phyloP scores from a whole-genome alignment of 1,140 invertebrate species.

The Drosophila pallidifrons region DNA sequence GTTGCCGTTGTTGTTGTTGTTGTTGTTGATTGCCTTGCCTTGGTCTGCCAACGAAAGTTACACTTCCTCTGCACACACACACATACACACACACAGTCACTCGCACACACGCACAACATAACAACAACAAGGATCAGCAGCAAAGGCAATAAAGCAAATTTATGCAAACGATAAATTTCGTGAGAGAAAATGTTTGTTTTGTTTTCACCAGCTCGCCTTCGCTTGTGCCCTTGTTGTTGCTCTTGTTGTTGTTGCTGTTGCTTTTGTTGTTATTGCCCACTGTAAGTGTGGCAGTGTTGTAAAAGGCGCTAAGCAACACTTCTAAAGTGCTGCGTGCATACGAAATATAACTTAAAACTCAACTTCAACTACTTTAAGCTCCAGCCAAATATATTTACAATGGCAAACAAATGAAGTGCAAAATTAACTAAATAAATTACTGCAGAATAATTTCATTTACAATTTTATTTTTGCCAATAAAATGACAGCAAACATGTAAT shows the following conservation, averaged over 20 bases:
- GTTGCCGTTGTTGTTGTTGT: conserved; percentile 31
- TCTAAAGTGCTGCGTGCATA: conserved; percentile 28
- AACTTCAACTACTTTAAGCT: not conserved
- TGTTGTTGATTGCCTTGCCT: conserved; percentile 56
- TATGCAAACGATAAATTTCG: conserved; percentile 84
- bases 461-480: not conserved
- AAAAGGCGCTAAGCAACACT: conserved; percentile 64
- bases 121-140: conserved; percentile 45
- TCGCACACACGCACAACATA: conserved; percentile 17
- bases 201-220: conserved; percentile 55
- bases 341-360: not conserved
- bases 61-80: conserved; percentile 64
- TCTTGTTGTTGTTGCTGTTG: conserved; percentile 13
- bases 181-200: conserved; percentile 78
- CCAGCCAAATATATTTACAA: not conserved
- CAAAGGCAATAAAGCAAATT: conserved; percentile 83
- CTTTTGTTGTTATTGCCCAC: conserved; percentile 23
- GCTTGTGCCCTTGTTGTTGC: not conserved
- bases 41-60: conserved; percentile 72
- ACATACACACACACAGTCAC: conserved; percentile 17
- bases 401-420: not conserved
- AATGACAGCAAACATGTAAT: not conserved
- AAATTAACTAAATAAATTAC: not conserved
- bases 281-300: conserved; percentile 51
- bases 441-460: not conserved